These are phyloP conservation scores for Rhagophthalmus giganteus DNA, from an alignment of 2,888 invertebrate genomes.

Conservation along the genomic window DNA sequence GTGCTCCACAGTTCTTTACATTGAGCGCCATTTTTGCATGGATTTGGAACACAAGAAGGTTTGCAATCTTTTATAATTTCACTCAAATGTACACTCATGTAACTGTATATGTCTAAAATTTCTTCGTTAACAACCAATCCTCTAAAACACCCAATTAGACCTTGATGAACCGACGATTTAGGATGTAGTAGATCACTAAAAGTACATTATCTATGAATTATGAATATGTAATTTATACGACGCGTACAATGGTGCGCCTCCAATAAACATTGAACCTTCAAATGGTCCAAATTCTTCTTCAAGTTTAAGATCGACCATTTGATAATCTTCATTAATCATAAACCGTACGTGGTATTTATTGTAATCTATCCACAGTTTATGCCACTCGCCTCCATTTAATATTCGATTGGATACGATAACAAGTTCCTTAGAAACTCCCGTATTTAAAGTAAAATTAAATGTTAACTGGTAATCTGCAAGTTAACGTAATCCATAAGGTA, in stretches of 20 bases:
- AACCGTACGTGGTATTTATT: conserved; percentile 91
- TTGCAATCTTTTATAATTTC: conserved; percentile 93
- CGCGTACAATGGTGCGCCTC: conserved; percentile 87
- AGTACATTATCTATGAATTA: neutral
- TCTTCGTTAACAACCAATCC: conserved; percentile 90
- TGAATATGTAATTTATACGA: conserved; percentile 1
- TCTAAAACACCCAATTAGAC: conserved; percentile 91
- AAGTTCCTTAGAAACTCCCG: conserved; percentile 77
- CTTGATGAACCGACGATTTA: conserved; percentile 82
- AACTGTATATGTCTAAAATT: conserved; percentile 87
- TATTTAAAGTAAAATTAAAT: conserved; percentile 87
- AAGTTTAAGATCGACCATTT: conserved; percentile 81
- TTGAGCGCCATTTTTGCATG: conserved; percentile 87
- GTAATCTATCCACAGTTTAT: conserved; percentile 94
- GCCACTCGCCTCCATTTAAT: conserved; percentile 93
- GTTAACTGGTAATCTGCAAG: conserved; percentile 77
- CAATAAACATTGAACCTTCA: conserved; percentile 92
- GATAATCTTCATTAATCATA: conserved; percentile 87
- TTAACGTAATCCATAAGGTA: too few relatives aligned
- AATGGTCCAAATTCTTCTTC: conserved; percentile 91
- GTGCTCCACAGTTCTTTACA: conserved; percentile 92
- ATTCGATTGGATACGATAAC: conserved; percentile 81
- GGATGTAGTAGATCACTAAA: conserved; percentile 73
- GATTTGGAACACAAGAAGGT: conserved; percentile 91
- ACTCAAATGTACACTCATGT: conserved; percentile 88